phyloP scores from a whole-genome alignment of 2,888 invertebrate genomes.

The Nesidiocoris tenuis region DNA sequence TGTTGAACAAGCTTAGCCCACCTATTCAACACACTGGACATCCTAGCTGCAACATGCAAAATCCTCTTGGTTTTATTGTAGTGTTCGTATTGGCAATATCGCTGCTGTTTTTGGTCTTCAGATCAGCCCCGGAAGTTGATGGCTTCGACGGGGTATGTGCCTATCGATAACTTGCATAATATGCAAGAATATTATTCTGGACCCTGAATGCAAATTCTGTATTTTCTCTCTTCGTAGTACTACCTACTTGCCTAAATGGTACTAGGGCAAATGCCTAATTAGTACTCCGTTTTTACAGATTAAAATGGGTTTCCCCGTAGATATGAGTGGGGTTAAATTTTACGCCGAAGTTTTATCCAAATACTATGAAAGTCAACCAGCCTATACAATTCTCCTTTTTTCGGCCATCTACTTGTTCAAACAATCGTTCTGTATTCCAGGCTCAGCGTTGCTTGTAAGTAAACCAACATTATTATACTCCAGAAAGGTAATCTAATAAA shows the following conservation, averaged over 20 bases:
- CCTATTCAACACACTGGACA: too few species aligned
- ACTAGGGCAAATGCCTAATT: too few species aligned
- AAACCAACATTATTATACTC: too few species aligned
- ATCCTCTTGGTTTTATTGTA: background rate
- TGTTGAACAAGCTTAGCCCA: too few species aligned
- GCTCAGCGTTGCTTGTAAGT: slow-evolving; percentile 61
- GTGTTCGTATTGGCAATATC: background rate
- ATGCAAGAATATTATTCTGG: too few species aligned
- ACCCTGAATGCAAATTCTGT: too few species aligned
- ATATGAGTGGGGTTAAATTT: background rate
- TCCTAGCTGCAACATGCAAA: background rate
- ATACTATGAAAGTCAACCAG: slow-evolving; percentile 57
- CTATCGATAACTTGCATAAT: background rate
- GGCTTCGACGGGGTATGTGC: background rate
- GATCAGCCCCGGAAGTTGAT: background rate
- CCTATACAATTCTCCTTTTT: slow-evolving; percentile 59
- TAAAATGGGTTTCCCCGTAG: background rate
- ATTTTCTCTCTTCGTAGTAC: too few species aligned
- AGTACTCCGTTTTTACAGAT: too few species aligned
- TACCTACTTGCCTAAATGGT: too few species aligned
- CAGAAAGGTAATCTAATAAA: too few species aligned
- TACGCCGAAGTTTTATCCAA: background rate
- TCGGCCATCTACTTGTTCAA: slow-evolving; percentile 61
- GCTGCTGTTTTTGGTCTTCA: background rate
- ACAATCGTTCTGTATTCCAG: slow-evolving; percentile 65